Base-by-base conservation (phyloP, 2,113 vertebrate species). In the Pontoporia blainvillei region DNA sequence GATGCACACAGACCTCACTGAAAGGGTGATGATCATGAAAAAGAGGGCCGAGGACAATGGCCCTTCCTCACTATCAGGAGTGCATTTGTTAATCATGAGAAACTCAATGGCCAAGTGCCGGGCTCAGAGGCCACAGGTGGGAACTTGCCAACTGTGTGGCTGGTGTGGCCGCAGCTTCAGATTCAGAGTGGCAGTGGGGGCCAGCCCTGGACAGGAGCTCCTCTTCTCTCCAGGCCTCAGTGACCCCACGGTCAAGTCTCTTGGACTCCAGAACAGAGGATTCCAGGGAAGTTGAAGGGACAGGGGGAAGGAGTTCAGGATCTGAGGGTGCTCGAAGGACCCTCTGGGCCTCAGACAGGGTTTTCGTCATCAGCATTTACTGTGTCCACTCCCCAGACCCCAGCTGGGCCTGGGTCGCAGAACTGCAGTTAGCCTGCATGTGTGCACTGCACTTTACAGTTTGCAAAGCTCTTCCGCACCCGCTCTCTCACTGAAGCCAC, bases 231-330 rank as follows among this genome's bases (percentile, higher is more conserved):
- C 36, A 13, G 34, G 41, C 34, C 27, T 79, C 71, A 46, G 66
- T 0, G 1, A 9, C 27, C 36, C 79, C n/a, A 6, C 0, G 2
- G 49, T 44, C 73, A 2, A 10, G 49, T 11, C 44, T 20, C 59
- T n/a, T 34, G 15, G 64, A 46, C 31, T 8, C 4, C 44, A 72
- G 75, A 54, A 59, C 34, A 59, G 71, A 88, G 72, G 54, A 14
- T 31, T 54, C 72, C 18, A 8, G 29, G 85, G 39, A 61, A 6
- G 20, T 10, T 15, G 67, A 20, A n/a, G 61, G 92, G 25, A 78
- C 3, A 23, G 15, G 34, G 44, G 64, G 52, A 39, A 81, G 10
- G n/a, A 13, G 10, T 36, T 25, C 21, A 75, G 71, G 34, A 34
- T 41, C 66, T 41, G 61, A 81, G 67, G 39, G 44, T 25, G 27